phyloP scores from a whole-genome alignment of 2,113 vertebrate species.

The Sapajus apella region DNA sequence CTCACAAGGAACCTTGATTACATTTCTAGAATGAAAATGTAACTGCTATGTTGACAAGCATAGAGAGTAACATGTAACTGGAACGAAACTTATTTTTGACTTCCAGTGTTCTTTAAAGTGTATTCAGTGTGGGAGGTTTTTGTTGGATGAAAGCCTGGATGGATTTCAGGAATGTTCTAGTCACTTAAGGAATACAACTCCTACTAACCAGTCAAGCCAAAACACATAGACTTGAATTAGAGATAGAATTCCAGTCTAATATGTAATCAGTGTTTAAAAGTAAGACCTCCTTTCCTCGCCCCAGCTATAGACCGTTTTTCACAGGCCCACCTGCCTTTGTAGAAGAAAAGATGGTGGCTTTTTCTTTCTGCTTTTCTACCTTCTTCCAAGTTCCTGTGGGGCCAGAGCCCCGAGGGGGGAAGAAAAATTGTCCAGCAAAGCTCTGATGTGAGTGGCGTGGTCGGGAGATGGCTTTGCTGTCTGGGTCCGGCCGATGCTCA shows the following conservation, averaged over 20 bases:
- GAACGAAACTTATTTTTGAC: constrained; percentile 7
- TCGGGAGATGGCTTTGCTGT: not conserved
- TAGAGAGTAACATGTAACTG: not conserved
- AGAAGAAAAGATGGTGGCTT: not conserved
- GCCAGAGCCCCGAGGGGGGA: not conserved
- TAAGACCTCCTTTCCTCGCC: not conserved
- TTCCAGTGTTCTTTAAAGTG: not conserved
- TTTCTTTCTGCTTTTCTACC: not conserved
- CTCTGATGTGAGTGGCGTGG: not conserved
- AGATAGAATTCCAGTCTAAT: constrained; percentile 8
- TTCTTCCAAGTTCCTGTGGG: not conserved
- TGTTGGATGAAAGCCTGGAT: constrained; percentile 1
- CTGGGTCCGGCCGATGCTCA: not conserved
- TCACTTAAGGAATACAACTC: not conserved
- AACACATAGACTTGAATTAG: constrained; percentile 29
- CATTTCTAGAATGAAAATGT: not conserved
- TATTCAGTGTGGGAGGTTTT: not conserved
- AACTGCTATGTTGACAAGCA: not conserved
- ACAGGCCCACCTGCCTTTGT: not conserved
- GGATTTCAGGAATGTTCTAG: not conserved
- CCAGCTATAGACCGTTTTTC: not conserved
- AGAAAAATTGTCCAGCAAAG: not conserved
- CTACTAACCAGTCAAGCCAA: not conserved
- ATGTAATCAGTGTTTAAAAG: not conserved
- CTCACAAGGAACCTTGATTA: not conserved